Base-by-base conservation (phyloP, 2,888 invertebrate species). In the Prenolepis imparis region DNA sequence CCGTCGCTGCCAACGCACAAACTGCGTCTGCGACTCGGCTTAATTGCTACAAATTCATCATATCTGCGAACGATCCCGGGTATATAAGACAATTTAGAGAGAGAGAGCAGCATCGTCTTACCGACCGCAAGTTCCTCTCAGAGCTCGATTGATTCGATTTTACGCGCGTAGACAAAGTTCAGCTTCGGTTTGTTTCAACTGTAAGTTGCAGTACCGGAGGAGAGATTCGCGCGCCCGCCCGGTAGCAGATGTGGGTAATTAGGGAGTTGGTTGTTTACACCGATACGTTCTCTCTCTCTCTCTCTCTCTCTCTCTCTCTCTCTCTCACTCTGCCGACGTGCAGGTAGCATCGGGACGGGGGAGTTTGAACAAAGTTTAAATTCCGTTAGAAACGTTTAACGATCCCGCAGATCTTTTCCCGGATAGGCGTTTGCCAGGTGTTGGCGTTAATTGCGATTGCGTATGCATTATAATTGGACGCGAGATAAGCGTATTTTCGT, bases 1-100 rank as follows among this genome's bases (percentile, higher is more conserved):
- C 91, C 91, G 92, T 90, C 90, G 92, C 85, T 91, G 86, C 84
- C 78, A 63, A 90, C 91, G 91, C 91, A 88, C 86, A 88, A 89
- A 88, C 89, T 88, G 84, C 87, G 87, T 88, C 61, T 55, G n/a
- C 66, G 55, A 64, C 41, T 70, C 67, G 68, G 39, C 44, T 44
- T 32, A 74, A 74, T 61, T 63, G 41, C 61, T 57, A 2, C 28
- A 44, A 21, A 36, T 1, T 28, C 32, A 21, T 24, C 18, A 32
- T n/a, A n/a, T 67, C 6, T 21, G 67, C 41, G 12, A 57, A 18
- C 39, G 24, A 78, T 8, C 18, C 5, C 41, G 64, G n/a, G n/a
- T n/a, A n/a, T 4, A 21, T 44, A 32, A 67, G 32, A 9, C 39
- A 18, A 24, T 55, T 39, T 3, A 32, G 36, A 36, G 36, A 5